Evolutionary conservation across 2,113 vertebrate genomes (phyloP).

Genomic region (Pampusana beccarii): DNA sequence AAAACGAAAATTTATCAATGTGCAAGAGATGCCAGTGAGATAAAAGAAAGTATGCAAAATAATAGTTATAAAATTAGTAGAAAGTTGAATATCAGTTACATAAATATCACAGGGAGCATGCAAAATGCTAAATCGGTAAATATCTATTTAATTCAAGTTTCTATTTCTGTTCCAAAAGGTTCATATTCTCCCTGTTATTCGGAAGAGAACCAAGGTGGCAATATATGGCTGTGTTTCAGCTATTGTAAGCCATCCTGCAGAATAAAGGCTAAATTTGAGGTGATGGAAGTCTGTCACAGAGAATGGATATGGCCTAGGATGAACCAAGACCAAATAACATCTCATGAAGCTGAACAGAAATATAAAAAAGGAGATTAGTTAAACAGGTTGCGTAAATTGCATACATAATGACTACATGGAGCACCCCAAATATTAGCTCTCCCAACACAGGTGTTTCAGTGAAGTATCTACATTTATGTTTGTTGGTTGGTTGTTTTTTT

Average conservation of each 20-base stretch:
- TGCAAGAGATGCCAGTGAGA: neutral
- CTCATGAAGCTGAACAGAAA: neutral
- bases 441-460: neutral
- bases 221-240: neutral
- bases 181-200: constrained; percentile 51
- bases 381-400: neutral
- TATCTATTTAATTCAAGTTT: constrained; percentile 53
- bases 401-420: too few species aligned
- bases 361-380: neutral
- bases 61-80: constrained; percentile 37
- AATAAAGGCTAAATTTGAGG: neutral
- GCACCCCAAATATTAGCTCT: neutral
- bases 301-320: neutral
- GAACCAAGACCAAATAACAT: neutral
- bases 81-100: neutral
- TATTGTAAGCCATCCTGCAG: neutral
- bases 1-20: neutral
- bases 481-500: too few species aligned
- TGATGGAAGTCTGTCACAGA: neutral
- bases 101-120: neutral
- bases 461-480: neutral
- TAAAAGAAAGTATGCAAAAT: constrained; percentile 37
- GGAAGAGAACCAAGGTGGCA: neutral
- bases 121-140: constrained; percentile 25
- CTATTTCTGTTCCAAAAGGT: constrained; percentile 50